phyloP scores from a whole-genome alignment of 2,113 vertebrate genomes.

The Hippocampus zosterae region DNA sequence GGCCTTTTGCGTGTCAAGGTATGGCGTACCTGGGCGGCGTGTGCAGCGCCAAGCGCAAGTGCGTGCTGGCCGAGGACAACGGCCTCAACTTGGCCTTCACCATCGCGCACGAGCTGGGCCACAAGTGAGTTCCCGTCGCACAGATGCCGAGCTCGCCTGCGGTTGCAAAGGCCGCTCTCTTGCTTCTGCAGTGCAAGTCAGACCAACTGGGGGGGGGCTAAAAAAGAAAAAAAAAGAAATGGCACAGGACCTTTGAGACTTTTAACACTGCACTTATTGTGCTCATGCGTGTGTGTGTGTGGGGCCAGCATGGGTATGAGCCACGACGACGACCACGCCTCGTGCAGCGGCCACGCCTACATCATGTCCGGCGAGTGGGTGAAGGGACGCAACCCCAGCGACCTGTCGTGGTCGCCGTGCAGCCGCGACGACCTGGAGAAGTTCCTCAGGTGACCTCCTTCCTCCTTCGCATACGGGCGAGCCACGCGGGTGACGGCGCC shows the following conservation, averaged over 20 bases:
- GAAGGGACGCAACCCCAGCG: slow-evolving; percentile 93
- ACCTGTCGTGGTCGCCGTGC: slow-evolving; percentile 95
- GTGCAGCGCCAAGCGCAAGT: slow-evolving; percentile 93
- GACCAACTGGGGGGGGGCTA: no score
- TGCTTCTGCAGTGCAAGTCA: no score
- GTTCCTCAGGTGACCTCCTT: slow-evolving; percentile 83
- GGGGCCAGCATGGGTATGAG: slow-evolving; percentile 89
- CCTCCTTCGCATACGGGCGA: background rate
- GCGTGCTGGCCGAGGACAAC: slow-evolving; percentile 94
- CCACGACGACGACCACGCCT: slow-evolving; percentile 88
- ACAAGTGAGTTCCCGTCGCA: slow-evolving; percentile 82
- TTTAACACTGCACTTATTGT: no score
- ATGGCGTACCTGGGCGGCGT: slow-evolving; percentile 94
- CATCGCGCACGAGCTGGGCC: slow-evolving; percentile 96
- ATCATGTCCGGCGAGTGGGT: slow-evolving; percentile 99
- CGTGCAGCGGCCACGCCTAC: slow-evolving; percentile 86
- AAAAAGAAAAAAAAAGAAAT: no score
- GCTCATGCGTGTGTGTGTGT: background rate
- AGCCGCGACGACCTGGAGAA: slow-evolving; percentile 90
- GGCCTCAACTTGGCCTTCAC: slow-evolving; percentile 97
- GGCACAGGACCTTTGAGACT: no score
- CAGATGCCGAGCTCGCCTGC: no score
- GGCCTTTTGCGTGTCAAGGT: slow-evolving; percentile 65
- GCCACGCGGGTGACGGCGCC: no score
- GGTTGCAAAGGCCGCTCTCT: no score